Base-by-base conservation (phyloP, 2,113 vertebrate species). In the Xenopus tropicalis region DNA sequence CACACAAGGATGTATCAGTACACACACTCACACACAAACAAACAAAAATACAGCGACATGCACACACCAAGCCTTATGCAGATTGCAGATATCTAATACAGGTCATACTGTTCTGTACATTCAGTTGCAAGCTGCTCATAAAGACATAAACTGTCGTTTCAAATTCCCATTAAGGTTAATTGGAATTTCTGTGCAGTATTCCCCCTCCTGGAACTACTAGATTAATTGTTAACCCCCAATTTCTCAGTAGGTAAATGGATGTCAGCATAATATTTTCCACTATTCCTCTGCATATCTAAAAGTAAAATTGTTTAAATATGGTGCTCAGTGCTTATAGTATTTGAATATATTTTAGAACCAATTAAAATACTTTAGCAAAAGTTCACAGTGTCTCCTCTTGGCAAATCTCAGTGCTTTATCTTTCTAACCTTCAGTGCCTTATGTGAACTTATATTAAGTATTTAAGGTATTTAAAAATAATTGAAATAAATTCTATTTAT, bases 141-240 rank as follows among this genome's bases (percentile, higher is more conserved):
- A 17, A 17, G 16, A 9, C 16, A 54, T 17, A 2, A 54, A 54
- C 52, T 54, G 52, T 54, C 52, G 17, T 54, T n/a, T 54, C 11
- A 48, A 48, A 8, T 48, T 54, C 52, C 52, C 52, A n/a, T n/a
- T 54, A 54, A 54, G 16, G 52, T 54, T 54, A 54, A 54, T 54
- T 54, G 52, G 52, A 54, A 54, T 54, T 54, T 54, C 52, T 54
- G 52, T n/a, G 52, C 19, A 20, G 52, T 54, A 54, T 54, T 54
- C 3, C 52, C 19, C 16, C 19, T 17, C 52, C 7, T 10, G 17
- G 3, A 54, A 54, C 52, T 54, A 54, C 17, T 54, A 54, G 52
- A 54, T n/a, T 17, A 54, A 54, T 54, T 54, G 17, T 54, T 54
- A 54, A 20, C 52, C 52, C 52, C 52, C 17, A n/a, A 54, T n/a